Evolutionary conservation across 2,888 invertebrate genomes (phyloP).

Genomic region (Ormyrus thymus): DNA sequence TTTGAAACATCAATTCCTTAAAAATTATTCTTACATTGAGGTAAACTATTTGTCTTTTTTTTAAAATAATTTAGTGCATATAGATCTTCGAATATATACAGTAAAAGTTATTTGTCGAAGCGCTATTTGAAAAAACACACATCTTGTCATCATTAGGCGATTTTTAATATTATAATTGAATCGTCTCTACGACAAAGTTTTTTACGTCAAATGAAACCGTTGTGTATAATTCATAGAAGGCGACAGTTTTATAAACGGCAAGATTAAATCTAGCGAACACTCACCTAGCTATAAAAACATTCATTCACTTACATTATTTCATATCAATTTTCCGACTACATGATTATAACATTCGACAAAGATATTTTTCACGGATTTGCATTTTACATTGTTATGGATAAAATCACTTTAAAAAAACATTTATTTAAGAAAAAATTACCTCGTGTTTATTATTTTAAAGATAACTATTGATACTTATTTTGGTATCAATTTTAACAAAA

Average conservation of each 20-base stretch:
- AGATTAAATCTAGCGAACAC: constrained; percentile 30
- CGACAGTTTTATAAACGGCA: constrained; percentile 34
- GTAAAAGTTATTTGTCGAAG: constrained; percentile 27
- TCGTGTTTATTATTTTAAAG: no score
- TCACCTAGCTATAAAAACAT: constrained; percentile 40
- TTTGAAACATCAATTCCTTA: background rate
- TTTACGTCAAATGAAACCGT: constrained; percentile 34
- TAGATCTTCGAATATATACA: constrained; percentile 25
- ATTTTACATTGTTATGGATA: constrained; percentile 3
- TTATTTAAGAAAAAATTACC: background rate
- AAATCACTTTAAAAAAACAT: constrained; percentile 28
- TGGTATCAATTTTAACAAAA: background rate
- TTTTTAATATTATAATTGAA: constrained; percentile 21
- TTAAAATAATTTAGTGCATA: constrained; percentile 5
- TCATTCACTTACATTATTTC: constrained; percentile 31
- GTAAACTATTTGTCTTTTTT: background rate
- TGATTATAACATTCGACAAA: constrained; percentile 18
- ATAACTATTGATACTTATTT: no score
- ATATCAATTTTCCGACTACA: constrained; percentile 32
- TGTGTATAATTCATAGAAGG: constrained; percentile 25
- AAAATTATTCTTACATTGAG: background rate
- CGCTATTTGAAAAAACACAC: background rate
- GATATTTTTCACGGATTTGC: constrained; percentile 21
- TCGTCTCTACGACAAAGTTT: constrained; percentile 5
- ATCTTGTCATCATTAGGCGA: constrained; percentile 7